Conservation (phyloP, 1,140 invertebrate species). For the Oryctes rhinoceros region DNA sequence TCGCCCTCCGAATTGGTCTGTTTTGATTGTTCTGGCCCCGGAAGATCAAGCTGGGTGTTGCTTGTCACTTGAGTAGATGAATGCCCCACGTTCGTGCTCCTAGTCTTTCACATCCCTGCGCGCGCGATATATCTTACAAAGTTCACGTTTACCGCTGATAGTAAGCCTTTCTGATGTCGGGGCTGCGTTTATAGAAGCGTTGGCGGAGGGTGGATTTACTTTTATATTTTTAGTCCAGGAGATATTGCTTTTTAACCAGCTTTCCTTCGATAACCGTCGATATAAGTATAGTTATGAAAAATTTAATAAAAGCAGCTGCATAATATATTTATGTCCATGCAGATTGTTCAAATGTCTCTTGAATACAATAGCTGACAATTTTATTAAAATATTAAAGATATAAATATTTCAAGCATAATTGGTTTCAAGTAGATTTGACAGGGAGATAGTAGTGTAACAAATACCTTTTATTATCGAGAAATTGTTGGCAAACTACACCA, state of each 20-base stretch:
- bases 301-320: not conserved
- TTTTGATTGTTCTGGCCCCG: constrained; percentile 11
- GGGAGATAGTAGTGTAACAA: too few relatives aligned
- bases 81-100: constrained; percentile 9
- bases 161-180: not conserved
- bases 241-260: constrained; percentile 2
- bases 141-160: not conserved
- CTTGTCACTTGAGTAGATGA: constrained; percentile 31
- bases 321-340: not conserved
- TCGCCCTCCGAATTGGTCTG: not conserved
- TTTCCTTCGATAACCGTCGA: not conserved
- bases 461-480: too few relatives aligned
- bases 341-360: not conserved
- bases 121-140: constrained; percentile 16
- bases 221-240: not conserved
- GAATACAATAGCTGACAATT: too few relatives aligned
- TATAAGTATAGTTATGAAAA: not conserved
- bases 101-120: not conserved
- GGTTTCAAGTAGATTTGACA: too few relatives aligned
- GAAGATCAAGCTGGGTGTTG: constrained; percentile 21
- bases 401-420: not conserved
- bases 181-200: not conserved
- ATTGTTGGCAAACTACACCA: too few relatives aligned
- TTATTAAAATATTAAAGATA: too few relatives aligned
- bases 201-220: not conserved